Evolutionary conservation across 2,888 invertebrate species (phyloP).

Genomic region (Villa cingulata): DNA sequence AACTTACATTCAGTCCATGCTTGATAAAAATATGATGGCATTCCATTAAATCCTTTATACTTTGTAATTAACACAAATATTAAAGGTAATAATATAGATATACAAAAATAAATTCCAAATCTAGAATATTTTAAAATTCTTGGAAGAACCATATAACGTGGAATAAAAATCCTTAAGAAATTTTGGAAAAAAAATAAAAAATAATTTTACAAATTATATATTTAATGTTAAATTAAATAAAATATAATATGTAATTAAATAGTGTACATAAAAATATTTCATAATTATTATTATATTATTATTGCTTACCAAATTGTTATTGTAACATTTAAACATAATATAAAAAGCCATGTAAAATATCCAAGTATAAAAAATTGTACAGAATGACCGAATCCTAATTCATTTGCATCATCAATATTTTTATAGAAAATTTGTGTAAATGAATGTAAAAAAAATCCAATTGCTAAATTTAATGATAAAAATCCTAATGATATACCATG

Average conservation of each 20-base stretch:
- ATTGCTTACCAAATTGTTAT: slow-evolving; percentile 29
- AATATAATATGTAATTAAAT: too few relatives aligned
- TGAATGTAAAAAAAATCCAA: slow-evolving; percentile 29
- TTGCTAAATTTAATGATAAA: slow-evolving; percentile 29
- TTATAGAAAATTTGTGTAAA: slow-evolving; percentile 26
- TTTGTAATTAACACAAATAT: slow-evolving; percentile 27
- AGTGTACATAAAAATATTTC: too few relatives aligned
- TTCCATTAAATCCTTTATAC: slow-evolving; percentile 30
- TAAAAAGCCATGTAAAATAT: slow-evolving; percentile 32
- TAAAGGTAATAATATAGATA: slow-evolving; percentile 25
- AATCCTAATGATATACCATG: slow-evolving; percentile 31
- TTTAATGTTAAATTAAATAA: too few relatives aligned
- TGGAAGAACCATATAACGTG: slow-evolving; percentile 20
- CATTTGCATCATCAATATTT: slow-evolving; percentile 13
- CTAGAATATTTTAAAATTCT: slow-evolving; percentile 18
- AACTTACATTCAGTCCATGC: slow-evolving; percentile 30
- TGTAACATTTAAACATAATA: slow-evolving; percentile 29
- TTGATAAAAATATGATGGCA: slow-evolving; percentile 34
- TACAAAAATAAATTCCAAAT: slow-evolving; percentile 22
- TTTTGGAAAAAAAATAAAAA: background rate
- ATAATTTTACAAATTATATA: too few relatives aligned
- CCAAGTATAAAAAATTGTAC: slow-evolving; percentile 32
- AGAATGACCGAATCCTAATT: slow-evolving; percentile 25
- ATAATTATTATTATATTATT: too few relatives aligned
- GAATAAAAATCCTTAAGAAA: slow-evolving; percentile 24